Conservation (phyloP, 2,113 vertebrate species). For the Chinchilla lanigera region DNA sequence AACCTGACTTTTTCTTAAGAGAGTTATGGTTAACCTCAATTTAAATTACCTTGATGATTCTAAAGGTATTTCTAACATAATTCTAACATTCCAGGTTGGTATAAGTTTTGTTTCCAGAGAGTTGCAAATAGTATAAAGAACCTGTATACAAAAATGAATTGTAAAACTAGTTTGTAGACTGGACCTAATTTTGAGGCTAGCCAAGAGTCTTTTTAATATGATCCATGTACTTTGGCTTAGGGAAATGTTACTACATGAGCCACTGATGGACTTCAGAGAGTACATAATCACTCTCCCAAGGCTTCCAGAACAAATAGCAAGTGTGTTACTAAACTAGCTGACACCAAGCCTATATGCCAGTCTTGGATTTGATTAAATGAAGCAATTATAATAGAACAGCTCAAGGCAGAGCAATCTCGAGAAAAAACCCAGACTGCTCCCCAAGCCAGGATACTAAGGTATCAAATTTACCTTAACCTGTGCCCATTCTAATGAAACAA, state of each 20-base stretch:
- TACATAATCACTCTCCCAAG: background rate
- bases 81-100: slow-evolving; percentile 13
- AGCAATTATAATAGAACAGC: background rate
- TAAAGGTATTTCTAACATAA: slow-evolving; percentile 23
- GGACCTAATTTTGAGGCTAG: background rate
- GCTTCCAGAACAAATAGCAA: background rate
- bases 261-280: background rate
- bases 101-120: background rate
- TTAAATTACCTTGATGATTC: slow-evolving; percentile 61
- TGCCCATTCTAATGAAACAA: background rate
- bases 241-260: background rate
- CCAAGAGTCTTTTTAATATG: slow-evolving; percentile 20
- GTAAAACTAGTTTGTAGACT: background rate
- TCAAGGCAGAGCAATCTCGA: background rate
- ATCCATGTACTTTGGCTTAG: background rate
- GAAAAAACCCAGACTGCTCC: background rate
- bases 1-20: slow-evolving; percentile 39
- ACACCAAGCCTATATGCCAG: background rate
- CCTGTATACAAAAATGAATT: slow-evolving; percentile 38
- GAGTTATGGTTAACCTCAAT: slow-evolving; percentile 46
- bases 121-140: background rate
- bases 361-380: background rate
- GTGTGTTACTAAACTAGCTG: background rate
- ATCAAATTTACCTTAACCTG: background rate
- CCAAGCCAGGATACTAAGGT: background rate